Evolutionary conservation across 2,113 vertebrate species (phyloP), one percentile per base, ranked within the genome.

Genomic region (Pristiophorus japonicus): DNA sequence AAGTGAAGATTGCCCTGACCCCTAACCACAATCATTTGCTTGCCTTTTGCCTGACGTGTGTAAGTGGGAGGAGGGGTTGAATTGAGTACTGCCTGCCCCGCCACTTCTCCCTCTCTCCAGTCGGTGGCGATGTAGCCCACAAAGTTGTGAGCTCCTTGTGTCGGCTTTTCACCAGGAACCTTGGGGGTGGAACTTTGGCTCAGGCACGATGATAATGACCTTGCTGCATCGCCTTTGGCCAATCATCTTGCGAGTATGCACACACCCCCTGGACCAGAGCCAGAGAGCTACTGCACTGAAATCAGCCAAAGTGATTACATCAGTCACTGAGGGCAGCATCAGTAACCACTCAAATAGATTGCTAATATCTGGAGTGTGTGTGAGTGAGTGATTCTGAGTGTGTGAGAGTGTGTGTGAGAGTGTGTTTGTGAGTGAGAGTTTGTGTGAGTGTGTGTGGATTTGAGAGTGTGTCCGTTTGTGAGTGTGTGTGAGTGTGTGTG

Each of bases 231-330:
- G 85, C 47, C 10, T 55, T 88, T 88, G 47, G 85, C 85, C 85
- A 88, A 88, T 88, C 85, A 88, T 30, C 2, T 55, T 88, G 8
- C 45, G 24, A 88, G 85, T 24, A 51, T 51, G 85, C 85, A 88
- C 85, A 88, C 85, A 88, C 85, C 85, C 47, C 85, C 85, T 88
- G 85, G 85, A 88, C 2, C 85, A 47, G 22, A 55, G 85, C 85
- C 85, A 88, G 0, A 6, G 45, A 47, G 42, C 45, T 55, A 88
- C 47, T 47, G 85, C 42, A 88, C 8, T 88, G 85, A 88, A 88
- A 88, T 88, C 47, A 30, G 22, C 85, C 47, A 45, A 12, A 88
- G 47, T 55, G 85, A 88, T 88, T 88, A 88, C 85, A 88, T 88
- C 85, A 88, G 85, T 88, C 20, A 88, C 24, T 87, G 81, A 87